These are phyloP conservation scores for Arenaria interpres DNA, from an alignment of 2,113 vertebrate species.

Conservation along the genomic window DNA sequence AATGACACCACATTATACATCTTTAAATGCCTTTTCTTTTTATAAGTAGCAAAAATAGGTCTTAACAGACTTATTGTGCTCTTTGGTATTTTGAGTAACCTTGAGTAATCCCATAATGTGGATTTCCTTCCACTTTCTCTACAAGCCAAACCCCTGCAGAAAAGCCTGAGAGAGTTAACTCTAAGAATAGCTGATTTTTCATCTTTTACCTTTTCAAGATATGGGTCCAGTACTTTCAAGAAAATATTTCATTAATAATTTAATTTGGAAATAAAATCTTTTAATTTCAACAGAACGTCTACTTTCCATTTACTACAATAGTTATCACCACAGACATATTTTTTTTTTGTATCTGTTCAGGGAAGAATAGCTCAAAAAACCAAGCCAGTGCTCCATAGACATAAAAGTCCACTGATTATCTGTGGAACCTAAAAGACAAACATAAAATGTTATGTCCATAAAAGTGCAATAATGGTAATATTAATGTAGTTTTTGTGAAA, in stretches of 20 bases:
- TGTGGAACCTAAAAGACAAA: background rate
- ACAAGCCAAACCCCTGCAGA: background rate
- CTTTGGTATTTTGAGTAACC: background rate
- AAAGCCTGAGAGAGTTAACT: background rate
- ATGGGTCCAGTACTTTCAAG: background rate
- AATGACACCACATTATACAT: accelerated
- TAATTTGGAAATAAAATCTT: background rate
- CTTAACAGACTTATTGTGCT: background rate
- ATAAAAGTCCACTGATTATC: background rate
- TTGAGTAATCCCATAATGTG: background rate
- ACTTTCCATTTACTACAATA: background rate
- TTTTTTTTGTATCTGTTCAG: background rate
- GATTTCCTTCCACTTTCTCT: background rate
- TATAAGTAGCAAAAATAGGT: background rate
- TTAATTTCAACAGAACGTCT: background rate
- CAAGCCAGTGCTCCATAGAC: background rate
- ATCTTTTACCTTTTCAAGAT: background rate
- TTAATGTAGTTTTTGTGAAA: background rate
- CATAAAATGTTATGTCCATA: background rate
- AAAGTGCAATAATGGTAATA: background rate
- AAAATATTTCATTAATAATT: background rate
- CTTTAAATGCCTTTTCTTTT: background rate
- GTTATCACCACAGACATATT: background rate
- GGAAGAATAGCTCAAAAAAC: background rate
- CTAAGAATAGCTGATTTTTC: background rate